phyloP scores from a whole-genome alignment of 92 coral and sea anemone genomes.

The Phenganax stokvisi region DNA sequence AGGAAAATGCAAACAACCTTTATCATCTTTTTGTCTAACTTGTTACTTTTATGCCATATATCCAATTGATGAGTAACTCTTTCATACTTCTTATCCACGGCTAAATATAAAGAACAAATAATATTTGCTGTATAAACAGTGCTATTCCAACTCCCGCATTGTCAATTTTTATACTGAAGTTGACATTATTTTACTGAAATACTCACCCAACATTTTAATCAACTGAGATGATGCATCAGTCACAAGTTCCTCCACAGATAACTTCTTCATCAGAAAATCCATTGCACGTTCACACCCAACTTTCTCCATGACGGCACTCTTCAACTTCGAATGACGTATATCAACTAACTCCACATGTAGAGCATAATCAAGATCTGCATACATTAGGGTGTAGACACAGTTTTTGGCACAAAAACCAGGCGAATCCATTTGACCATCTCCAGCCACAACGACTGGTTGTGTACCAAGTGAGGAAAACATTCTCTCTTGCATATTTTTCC shows the following conservation, averaged over 20 bases:
- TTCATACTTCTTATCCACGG: conserved; percentile 37
- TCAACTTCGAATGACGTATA: conserved; percentile 8
- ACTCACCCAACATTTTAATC: conserved; percentile 7
- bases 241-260: conserved; percentile 1
- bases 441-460: conserved; percentile 16
- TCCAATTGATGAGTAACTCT: conserved; percentile 35
- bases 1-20: conserved; percentile 9
- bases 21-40: conserved; percentile 37
- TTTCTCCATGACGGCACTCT: conserved; percentile 9
- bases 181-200: not conserved
- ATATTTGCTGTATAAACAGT: not conserved
- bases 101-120: conserved; percentile 9
- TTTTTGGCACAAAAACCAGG: conserved; percentile 33
- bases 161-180: too few species aligned
- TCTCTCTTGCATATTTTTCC: not conserved
- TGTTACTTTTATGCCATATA: conserved; percentile 42
- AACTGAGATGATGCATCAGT: conserved; percentile 3
- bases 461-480: not conserved
- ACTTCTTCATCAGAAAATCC: not conserved
- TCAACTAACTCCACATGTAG: conserved; percentile 15
- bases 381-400: conserved; percentile 22
- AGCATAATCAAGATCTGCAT: conserved; percentile 10
- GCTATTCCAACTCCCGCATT: too few species aligned
- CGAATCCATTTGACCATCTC: conserved; percentile 33
- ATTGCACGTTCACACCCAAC: not conserved